These are phyloP conservation scores for Phycodurus eques DNA, from an alignment of 2,113 vertebrate species.

Conservation along the genomic window DNA sequence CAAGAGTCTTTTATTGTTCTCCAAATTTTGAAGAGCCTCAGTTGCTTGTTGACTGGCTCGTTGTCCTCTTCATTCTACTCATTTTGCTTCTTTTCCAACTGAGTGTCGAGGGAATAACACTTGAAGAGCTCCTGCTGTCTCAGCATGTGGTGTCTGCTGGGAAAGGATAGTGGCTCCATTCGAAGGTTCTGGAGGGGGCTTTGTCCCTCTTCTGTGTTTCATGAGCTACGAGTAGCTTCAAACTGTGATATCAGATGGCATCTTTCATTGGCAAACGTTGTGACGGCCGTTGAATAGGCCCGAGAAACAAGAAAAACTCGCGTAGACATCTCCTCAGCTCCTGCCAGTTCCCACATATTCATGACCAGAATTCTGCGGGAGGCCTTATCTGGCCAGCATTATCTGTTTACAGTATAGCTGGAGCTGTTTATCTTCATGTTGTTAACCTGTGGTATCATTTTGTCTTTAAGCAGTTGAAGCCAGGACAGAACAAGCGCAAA, in stretches of 20 bases:
- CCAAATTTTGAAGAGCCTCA: conserved; percentile 56
- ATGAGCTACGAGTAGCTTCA: conserved; percentile 57
- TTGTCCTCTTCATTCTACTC: conserved; percentile 49
- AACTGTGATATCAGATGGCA: conserved; percentile 66
- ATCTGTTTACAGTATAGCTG: conserved; percentile 26
- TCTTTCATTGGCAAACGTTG: conserved; percentile 57
- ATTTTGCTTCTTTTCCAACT: conserved; percentile 58
- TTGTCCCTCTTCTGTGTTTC: conserved; percentile 53
- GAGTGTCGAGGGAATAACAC: conserved; percentile 69
- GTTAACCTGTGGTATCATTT: conserved; percentile 38
- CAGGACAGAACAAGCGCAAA: conserved; percentile 87
- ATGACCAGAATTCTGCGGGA: conserved; percentile 45
- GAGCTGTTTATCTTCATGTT: conserved; percentile 26
- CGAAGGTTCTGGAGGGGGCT: conserved; percentile 64
- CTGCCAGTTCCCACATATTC: conserved; percentile 64
- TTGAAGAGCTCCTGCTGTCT: conserved; percentile 68
- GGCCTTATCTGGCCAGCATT: conserved; percentile 7
- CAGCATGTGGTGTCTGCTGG: conserved; percentile 64
- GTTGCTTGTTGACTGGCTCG: conserved; percentile 52
- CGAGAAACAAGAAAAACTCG: conserved; percentile 61
- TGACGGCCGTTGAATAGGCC: conserved; percentile 51
- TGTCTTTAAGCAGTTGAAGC: conserved; percentile 80
- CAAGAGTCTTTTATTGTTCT: conserved; percentile 65
- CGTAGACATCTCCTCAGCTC: conserved; percentile 37
- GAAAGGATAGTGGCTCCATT: conserved; percentile 61